Evolutionary conservation across 2,888 invertebrate species (phyloP), one percentile per base, ranked within the genome.

Genomic region (Lasiommata megera): DNA sequence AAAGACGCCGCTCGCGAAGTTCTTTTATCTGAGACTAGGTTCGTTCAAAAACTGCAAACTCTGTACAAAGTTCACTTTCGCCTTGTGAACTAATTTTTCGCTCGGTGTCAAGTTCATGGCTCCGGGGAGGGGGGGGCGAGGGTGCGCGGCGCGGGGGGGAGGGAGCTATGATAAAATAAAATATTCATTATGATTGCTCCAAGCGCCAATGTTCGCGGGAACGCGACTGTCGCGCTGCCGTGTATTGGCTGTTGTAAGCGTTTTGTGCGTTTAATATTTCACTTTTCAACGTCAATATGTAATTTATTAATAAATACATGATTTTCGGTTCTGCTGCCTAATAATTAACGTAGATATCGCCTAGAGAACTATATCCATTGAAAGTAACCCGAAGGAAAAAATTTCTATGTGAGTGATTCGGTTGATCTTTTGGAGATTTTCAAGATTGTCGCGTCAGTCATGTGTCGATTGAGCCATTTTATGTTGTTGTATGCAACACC

Each of bases 1-100:
- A 18, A 46, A 60, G 54, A 51, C 47, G 56, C 17, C 37, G 59
- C 37, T 63, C 62, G 63, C 64, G 56, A 85, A 85, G 74, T 87
- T 88, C 84, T 88, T 88, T 87, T 87, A 88, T 88, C 86, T 84
- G 77, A 76, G 85, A 79, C 84, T 84, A 82, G 82, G 80, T 84
- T 80, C 80, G 74, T 73, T 87, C 85, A 88, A 88, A 89, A 88
- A 88, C 81, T 88, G 88, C 86, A 83, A 87, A 88, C 82, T 88
- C 86, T 76, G 85, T 84, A 82, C 84, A 83, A 88, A 88, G 82
- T 90, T 88, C 88, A 87, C 88, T 88, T 87, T 88, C 88, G 81
- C 87, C 84, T 87, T 85, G 84, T 88, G 89, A 89, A 89, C 89
- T 88, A 89, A 89, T 89, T 90, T 90, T 90, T 89, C 88, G 81